Evolutionary conservation across 2,797 vertebrate species (phyloP).

Genomic region (Hipposideros larvatus): DNA sequence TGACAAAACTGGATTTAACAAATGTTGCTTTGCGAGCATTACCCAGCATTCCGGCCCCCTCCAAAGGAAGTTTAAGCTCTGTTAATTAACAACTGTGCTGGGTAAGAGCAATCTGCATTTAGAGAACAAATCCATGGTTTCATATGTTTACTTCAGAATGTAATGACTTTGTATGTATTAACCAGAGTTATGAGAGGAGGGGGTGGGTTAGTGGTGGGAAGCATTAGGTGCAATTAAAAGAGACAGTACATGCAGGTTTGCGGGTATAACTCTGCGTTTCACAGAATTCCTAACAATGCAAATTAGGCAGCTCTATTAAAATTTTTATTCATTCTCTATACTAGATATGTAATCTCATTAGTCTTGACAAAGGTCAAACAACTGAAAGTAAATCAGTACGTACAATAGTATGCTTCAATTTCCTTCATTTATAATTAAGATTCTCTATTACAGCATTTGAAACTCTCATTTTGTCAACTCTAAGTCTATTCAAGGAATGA

Average conservation of each 20-base stretch:
- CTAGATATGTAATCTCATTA: conserved; percentile 69
- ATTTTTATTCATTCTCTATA: conserved; percentile 57
- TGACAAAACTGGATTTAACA: conserved; percentile 19
- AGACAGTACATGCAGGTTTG: background rate
- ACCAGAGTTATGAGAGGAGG: background rate
- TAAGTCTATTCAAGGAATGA: conserved; percentile 52
- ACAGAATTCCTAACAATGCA: conserved; percentile 27
- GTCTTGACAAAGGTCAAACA: conserved; percentile 76
- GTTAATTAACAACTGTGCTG: conserved; percentile 49
- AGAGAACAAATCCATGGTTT: conserved; percentile 31
- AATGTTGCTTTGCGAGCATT: conserved; percentile 53
- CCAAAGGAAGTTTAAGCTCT: conserved; percentile 31
- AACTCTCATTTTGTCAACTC: conserved; percentile 59
- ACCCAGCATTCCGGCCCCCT: background rate
- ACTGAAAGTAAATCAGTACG: conserved; percentile 67
- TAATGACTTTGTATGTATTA: conserved; percentile 39
- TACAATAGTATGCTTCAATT: conserved; percentile 65
- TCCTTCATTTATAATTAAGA: conserved; percentile 72
- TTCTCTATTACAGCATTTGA: conserved; percentile 55
- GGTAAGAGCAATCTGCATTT: conserved; percentile 21
- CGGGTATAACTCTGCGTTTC: background rate
- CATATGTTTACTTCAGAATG: background rate
- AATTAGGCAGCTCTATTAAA: conserved; percentile 61
- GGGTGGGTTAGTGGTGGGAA: background rate
- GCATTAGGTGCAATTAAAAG: background rate